Percentiles rank a stretch among this genome's conserved stretches.
phyloP scores from a whole-genome alignment of 2,113 vertebrate genomes.

The Actenoides hombroni region DNA sequence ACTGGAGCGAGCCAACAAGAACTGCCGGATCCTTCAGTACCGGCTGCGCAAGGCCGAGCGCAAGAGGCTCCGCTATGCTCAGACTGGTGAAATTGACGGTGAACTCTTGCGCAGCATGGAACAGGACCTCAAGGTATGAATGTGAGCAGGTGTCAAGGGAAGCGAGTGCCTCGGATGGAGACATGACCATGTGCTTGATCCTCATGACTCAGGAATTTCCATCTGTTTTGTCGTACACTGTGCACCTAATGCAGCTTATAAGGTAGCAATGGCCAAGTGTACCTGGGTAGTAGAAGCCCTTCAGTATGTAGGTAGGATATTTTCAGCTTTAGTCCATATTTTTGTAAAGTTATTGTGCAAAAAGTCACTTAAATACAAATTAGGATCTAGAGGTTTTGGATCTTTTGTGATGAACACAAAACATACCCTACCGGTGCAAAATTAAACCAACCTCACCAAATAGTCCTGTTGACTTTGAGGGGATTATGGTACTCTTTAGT shows the following conservation, averaged over 20 bases:
- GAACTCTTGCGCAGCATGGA: constrained; percentile 95
- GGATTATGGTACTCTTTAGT: background rate
- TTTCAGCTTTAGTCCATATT: background rate
- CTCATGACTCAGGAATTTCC: background rate
- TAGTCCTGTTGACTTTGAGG: background rate
- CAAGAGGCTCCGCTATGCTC: constrained; percentile 88
- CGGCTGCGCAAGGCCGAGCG: constrained; percentile 95
- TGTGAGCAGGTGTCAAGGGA: background rate
- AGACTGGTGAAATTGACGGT: constrained; percentile 91
- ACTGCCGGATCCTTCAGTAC: constrained; percentile 97
- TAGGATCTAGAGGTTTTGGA: background rate
- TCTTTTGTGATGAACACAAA: background rate
- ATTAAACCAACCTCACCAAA: background rate
- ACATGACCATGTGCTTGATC: accelerated
- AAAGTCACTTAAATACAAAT: background rate
- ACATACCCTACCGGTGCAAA: background rate
- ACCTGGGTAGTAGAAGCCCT: background rate
- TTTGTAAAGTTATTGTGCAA: background rate
- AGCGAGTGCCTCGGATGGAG: accelerated
- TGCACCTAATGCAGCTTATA: background rate
- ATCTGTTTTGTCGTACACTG: accelerated
- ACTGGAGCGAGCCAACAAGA: constrained; percentile 97
- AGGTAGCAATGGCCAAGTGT: background rate
- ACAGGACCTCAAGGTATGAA: constrained; percentile 92
- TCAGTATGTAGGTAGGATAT: accelerated